These are phyloP conservation scores for Asarcornis scutulata DNA, from an alignment of 2,113 vertebrate genomes.

Conservation along the genomic window DNA sequence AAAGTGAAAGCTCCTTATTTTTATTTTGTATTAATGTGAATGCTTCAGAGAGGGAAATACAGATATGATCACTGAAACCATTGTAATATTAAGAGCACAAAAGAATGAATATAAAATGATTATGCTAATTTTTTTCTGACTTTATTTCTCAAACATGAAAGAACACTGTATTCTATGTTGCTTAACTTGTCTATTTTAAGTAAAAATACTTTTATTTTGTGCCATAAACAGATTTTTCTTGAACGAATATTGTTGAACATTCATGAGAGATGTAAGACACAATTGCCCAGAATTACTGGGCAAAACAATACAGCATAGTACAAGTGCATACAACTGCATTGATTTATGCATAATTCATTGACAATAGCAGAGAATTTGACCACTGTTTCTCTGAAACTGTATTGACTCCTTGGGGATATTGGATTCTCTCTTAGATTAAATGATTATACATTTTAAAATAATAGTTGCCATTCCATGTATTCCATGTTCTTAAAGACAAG, in stretches of 20 bases:
- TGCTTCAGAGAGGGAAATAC: not conserved
- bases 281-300: not conserved
- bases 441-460: not conserved
- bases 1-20: constrained; percentile 3
- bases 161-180: not conserved
- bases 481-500: not conserved
- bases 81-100: not conserved
- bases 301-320: not conserved
- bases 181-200: not conserved
- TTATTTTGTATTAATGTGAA: not conserved
- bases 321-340: not conserved
- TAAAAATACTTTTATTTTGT: not conserved
- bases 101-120: not conserved
- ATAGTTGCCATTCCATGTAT: not conserved
- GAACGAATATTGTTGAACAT: not conserved
- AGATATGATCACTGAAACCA: not conserved
- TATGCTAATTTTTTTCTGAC: not conserved
- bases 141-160: not conserved
- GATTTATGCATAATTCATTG: not conserved
- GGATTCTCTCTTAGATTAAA: not conserved
- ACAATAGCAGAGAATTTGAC: not conserved
- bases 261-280: not conserved
- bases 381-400: not conserved
- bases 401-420: not conserved
- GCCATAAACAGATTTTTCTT: not conserved